Evolutionary conservation across 2,797 vertebrate genomes (phyloP).

Genomic region (Onychomys arenicola): DNA sequence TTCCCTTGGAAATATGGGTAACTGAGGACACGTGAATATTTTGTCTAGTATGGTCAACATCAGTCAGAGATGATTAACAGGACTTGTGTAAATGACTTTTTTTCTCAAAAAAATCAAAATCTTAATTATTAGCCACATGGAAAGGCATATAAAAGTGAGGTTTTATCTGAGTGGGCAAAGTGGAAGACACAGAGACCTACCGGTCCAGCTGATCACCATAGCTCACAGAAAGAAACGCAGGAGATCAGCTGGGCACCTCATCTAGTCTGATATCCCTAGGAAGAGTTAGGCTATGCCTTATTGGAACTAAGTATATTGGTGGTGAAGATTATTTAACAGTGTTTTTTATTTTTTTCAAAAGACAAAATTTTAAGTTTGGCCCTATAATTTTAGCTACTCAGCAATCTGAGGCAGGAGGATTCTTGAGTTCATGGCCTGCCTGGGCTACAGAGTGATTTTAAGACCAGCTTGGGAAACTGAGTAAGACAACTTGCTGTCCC

Average conservation of each 20-base stretch:
- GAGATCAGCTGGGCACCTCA: not conserved
- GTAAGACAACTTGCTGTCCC: not conserved
- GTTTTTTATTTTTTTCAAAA: not conserved
- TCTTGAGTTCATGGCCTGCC: not conserved
- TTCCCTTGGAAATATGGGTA: not conserved
- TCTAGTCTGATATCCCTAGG: not conserved
- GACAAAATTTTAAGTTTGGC: not conserved
- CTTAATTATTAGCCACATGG: not conserved
- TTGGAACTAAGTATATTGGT: not conserved
- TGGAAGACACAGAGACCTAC: not conserved
- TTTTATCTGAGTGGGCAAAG: not conserved
- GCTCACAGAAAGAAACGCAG: not conserved
- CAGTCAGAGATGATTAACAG: not conserved
- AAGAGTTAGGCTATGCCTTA: not conserved
- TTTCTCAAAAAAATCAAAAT: not conserved
- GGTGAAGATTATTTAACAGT: not conserved
- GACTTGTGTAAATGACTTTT: not conserved
- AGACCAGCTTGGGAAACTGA: not conserved
- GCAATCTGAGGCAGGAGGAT: not conserved
- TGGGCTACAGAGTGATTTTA: not conserved
- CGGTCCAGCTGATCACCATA: too few species aligned
- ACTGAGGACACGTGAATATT: not conserved
- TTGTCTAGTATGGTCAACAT: not conserved
- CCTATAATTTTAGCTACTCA: not conserved
- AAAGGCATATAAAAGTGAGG: not conserved